Evolutionary conservation across 2,888 invertebrate genomes (phyloP).

Genomic region (Mythimna vitellina): DNA sequence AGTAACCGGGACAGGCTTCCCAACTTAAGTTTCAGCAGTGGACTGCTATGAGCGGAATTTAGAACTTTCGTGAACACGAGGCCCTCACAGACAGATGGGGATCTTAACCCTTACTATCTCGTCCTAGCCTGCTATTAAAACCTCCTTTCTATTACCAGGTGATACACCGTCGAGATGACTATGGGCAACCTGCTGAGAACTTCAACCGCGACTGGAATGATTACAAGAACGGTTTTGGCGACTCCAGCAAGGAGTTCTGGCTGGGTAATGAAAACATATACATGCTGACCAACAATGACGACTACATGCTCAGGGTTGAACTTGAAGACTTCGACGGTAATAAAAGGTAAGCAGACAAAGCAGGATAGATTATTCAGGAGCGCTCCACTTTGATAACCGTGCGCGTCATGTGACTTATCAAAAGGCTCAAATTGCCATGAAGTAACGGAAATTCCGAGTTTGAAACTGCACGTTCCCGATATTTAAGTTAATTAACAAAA

Average conservation of each 20-base stretch:
- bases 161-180: slow-evolving; percentile 97
- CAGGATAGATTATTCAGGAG: background rate
- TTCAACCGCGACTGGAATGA: slow-evolving; percentile 98
- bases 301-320: slow-evolving; percentile 96
- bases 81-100: background rate
- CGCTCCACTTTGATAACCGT: background rate
- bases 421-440: background rate
- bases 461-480: background rate
- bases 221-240: slow-evolving; percentile 98
- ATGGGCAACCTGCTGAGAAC: slow-evolving; percentile 96
- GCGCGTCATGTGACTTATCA: background rate
- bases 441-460: background rate
- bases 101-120: background rate
- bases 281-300: slow-evolving; percentile 97
- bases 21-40: background rate
- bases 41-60: background rate
- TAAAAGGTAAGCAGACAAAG: slow-evolving; percentile 92
- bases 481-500: background rate
- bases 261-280: slow-evolving; percentile 98
- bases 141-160: slow-evolving; percentile 90
- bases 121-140: background rate
- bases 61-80: background rate
- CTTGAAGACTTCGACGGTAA: slow-evolving; percentile 98
- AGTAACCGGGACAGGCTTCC: background rate
- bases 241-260: slow-evolving; percentile 97